These are phyloP conservation scores for Mechanitis messenoides DNA, from an alignment of 2,888 invertebrate species.

Conservation along the genomic window DNA sequence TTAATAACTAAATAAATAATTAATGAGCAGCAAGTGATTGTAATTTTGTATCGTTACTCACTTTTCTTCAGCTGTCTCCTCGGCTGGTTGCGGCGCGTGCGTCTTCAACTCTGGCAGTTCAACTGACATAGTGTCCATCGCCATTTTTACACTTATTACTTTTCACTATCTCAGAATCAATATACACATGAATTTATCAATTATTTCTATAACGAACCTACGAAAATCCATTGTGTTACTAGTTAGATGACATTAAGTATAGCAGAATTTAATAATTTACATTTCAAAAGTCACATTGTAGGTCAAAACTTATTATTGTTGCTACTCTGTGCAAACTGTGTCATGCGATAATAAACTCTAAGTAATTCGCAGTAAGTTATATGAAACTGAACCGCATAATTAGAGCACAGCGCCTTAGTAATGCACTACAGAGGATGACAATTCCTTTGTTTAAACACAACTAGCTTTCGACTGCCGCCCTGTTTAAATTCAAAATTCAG, in stretches of 20 bases:
- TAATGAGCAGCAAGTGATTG: too few relatives aligned
- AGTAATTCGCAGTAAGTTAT: conserved; percentile 7
- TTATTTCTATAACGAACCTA: background rate
- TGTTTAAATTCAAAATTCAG: too few relatives aligned
- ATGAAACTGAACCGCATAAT: conserved; percentile 4
- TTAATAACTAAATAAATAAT: too few relatives aligned
- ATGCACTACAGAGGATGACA: conserved; percentile 1
- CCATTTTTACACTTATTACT: conserved; percentile 50
- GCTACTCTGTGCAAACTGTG: background rate
- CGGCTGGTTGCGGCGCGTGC: conserved; percentile 52
- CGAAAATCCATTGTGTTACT: conserved; percentile 19
- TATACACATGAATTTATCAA: conserved; percentile 35
- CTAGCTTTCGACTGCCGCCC: too few relatives aligned
- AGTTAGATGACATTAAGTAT: conserved; percentile 1
- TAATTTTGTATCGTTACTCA: conserved; percentile 42
- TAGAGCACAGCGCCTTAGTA: conserved; percentile 12
- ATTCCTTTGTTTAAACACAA: background rate
- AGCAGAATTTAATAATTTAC: background rate
- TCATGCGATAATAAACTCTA: background rate
- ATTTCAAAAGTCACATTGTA: too few relatives aligned
- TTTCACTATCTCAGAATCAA: conserved; percentile 37
- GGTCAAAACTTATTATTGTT: too few relatives aligned
- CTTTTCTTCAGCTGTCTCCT: conserved; percentile 72
- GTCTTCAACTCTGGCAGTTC: conserved; percentile 68
- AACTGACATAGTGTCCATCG: conserved; percentile 73